Conservation (phyloP, 30 jellyfish, hydroid and myxozoan species). For the Pseudorhiza aurosa region DNA sequence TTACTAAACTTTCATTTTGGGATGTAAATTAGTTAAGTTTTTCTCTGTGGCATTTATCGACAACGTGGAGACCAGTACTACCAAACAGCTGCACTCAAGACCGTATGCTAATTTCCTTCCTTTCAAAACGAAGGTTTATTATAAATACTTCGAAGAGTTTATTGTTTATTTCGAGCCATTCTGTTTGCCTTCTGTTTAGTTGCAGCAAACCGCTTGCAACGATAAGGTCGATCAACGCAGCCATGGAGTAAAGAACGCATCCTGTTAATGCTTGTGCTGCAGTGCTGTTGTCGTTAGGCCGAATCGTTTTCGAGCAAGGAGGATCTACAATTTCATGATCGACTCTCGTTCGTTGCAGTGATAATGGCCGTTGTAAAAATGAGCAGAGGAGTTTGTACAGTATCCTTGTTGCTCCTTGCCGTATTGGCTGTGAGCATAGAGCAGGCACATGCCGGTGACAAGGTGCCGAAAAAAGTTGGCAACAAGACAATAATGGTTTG, state of each 20-base stretch:
- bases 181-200: constrained; percentile 82
- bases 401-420: constrained; percentile 15
- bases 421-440: constrained; percentile 8
- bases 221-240: constrained; percentile 20
- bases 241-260: constrained; percentile 36
- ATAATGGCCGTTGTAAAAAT: constrained; percentile 27
- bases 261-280: constrained; percentile 23
- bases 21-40: constrained; percentile 61
- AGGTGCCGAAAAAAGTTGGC: constrained; percentile 32
- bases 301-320: constrained; percentile 32
- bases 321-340: constrained; percentile 9
- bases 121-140: constrained; percentile 79
- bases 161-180: constrained; percentile 78
- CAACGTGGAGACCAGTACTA: constrained; percentile 69
- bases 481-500: constrained; percentile 60
- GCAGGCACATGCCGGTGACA: constrained; percentile 39
- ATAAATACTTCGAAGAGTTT: constrained; percentile 76
- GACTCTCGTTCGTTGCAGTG: background rate
- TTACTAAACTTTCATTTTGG: constrained; percentile 41
- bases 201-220: constrained; percentile 42
- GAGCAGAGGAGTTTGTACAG: constrained; percentile 6
- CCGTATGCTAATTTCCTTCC: constrained; percentile 81
- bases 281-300: constrained; percentile 58
- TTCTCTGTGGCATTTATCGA: constrained; percentile 68
- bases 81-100: constrained; percentile 78